phyloP scores from a whole-genome alignment of 1,140 invertebrate species.

The Bombus difficillimus region DNA sequence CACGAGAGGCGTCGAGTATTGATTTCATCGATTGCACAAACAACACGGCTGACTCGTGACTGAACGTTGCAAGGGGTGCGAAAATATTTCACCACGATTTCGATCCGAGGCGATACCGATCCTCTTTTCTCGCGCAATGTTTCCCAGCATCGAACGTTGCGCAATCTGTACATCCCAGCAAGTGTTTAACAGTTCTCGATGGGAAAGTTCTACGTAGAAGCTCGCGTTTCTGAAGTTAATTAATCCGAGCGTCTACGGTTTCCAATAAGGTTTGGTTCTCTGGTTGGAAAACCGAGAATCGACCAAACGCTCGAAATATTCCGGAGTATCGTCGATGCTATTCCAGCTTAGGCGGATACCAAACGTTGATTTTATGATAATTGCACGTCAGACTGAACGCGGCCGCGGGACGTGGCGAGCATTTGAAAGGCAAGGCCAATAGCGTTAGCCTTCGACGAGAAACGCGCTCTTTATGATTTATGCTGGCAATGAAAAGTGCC shows the following conservation, averaged over 20 bases:
- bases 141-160: not conserved
- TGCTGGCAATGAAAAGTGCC: conserved; percentile 6
- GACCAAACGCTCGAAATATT: too few relatives aligned
- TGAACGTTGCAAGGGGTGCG: conserved; percentile 38
- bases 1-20: conserved; percentile 53
- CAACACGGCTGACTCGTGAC: conserved; percentile 25
- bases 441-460: conserved; percentile 9
- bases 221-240: conserved; percentile 9
- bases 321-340: not conserved
- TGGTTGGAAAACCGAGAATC: not conserved
- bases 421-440: conserved; percentile 44
- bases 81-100: conserved; percentile 50
- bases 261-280: not conserved
- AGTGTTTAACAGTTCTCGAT: conserved; percentile 5
- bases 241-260: not conserved
- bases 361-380: conserved; percentile 25
- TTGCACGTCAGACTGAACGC: conserved; percentile 8
- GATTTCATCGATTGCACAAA: conserved; percentile 66
- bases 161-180: conserved; percentile 1
- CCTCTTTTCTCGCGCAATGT: not conserved
- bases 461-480: conserved; percentile 29
- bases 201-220: not conserved
- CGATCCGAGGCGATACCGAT: conserved; percentile 27
- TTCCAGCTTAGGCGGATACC: not conserved
- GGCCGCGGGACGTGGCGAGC: not conserved